Evolutionary conservation across 2,888 invertebrate species (phyloP), one percentile per base, ranked within the genome.

Genomic region (Helleia helle): DNA sequence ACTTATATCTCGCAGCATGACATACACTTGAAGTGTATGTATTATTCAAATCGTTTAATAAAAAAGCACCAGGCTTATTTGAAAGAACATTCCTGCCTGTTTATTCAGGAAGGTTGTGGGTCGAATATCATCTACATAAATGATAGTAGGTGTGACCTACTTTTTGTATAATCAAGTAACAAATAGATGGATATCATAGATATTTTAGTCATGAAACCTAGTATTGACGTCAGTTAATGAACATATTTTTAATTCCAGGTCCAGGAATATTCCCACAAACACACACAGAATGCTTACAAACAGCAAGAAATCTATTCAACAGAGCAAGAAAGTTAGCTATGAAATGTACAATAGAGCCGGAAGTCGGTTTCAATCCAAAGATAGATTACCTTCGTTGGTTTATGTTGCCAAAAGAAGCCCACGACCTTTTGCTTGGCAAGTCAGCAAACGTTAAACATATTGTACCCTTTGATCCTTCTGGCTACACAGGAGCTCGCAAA

Each of bases 381-480:
- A 88, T 91, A 29, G 90, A 91, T 50, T 86, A 88, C 40, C 76
- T 95, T 8, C 87, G 95, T 46, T 96, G 96, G 96, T 96, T 95
- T 72, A 90, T 96, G 88, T 71, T 96, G 38, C 95, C 95, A 0
- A 91, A 92, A 61, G 96, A 96, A 80, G 95, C 95, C 0, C 91
- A 93, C 58, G 89, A 91, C 51, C 85, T 93, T 24, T 72, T 93
- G 1, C 79, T 92, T 1, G 92, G 92, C 12, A 88, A 90, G 56
- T 91, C 91, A 27, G 90, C 88, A 41, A 92, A 91, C 58, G 92
- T 93, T 5, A 92, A 92, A 71, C 91, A 92, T 43, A 87, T 88
- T 50, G 90, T 92, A 50, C 93, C 93, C 42, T 93, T 93, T 60
- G 90, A 91, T 62, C 93, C 93, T 0, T 79, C 87, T 26, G 84